phyloP scores from a whole-genome alignment of 1,140 invertebrate species.

The Penaeus chinensis region DNA sequence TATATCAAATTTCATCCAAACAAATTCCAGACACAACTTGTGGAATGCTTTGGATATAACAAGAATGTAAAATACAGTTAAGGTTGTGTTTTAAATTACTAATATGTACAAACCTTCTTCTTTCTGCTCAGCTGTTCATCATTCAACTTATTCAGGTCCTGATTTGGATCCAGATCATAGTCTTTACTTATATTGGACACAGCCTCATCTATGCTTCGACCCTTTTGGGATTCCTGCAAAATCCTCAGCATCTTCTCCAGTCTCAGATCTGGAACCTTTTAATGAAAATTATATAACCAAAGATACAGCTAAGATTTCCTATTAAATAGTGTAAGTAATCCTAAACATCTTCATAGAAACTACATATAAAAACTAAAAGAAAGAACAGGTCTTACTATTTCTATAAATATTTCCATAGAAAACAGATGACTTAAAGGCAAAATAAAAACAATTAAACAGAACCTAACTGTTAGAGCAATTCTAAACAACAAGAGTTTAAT shows the following conservation, averaged over 20 bases:
- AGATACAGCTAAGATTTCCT: too few relatives aligned
- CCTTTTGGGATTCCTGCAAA: slow-evolving; percentile 68
- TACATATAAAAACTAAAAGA: too few relatives aligned
- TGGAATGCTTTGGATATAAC: not conserved
- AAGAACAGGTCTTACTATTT: too few relatives aligned
- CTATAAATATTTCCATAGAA: too few relatives aligned
- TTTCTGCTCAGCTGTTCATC: slow-evolving; percentile 68
- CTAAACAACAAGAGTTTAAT: too few relatives aligned
- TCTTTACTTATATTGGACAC: slow-evolving; percentile 64
- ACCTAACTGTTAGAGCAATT: too few relatives aligned
- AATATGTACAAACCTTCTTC: slow-evolving; percentile 65
- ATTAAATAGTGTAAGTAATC: too few relatives aligned
- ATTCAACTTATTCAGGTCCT: slow-evolving; percentile 71
- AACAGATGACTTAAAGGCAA: too few relatives aligned
- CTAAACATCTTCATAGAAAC: too few relatives aligned
- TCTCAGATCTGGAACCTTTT: slow-evolving; percentile 58
- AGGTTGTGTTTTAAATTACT: not conserved
- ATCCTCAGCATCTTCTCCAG: slow-evolving; percentile 63
- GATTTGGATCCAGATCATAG: slow-evolving; percentile 68
- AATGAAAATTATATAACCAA: not conserved
- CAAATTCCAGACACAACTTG: not conserved
- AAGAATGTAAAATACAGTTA: not conserved
- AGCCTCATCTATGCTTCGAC: slow-evolving; percentile 64
- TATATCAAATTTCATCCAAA: not conserved
- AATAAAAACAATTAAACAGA: too few relatives aligned